phyloP scores from a whole-genome alignment of 2,888 invertebrate genomes.

The Tetramorium bicarinatum region DNA sequence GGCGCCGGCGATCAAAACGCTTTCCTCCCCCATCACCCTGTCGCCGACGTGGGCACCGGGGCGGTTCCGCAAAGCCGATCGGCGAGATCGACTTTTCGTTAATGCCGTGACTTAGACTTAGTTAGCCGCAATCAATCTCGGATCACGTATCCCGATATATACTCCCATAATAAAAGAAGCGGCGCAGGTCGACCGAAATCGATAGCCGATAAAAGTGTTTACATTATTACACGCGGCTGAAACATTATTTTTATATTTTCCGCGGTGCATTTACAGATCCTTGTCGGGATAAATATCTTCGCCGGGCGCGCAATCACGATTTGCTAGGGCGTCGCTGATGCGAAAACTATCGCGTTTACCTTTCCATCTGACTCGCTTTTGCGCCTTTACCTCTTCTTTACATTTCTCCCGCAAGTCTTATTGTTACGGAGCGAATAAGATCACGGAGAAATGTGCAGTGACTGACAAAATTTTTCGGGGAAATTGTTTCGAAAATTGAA shows the following conservation, averaged over 20 bases:
- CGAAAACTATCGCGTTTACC: neutral
- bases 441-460: neutral
- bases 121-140: conserved; percentile 48
- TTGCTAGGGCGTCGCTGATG: neutral
- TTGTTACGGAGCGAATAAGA: neutral
- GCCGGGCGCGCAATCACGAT: neutral
- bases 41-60: no score
- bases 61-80: conserved; percentile 30
- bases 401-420: neutral
- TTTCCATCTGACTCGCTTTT: neutral
- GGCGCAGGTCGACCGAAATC: conserved; percentile 56
- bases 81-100: conserved; percentile 35
- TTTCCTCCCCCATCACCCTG: neutral
- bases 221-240: conserved; percentile 55
- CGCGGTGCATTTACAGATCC: conserved; percentile 25
- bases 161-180: conserved; percentile 48
- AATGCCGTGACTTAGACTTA: conserved; percentile 42
- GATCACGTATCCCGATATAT: conserved; percentile 53
- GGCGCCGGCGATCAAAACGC: neutral
- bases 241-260: conserved; percentile 55
- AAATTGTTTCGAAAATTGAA: conserved; percentile 1
- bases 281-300: conserved; percentile 37
- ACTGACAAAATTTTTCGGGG: neutral
- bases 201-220: conserved; percentile 59
- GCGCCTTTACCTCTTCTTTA: neutral